Evolutionary conservation across 2,888 invertebrate genomes (phyloP), one percentile per base, ranked within the genome.

Genomic region (Allolobophora icterica): DNA sequence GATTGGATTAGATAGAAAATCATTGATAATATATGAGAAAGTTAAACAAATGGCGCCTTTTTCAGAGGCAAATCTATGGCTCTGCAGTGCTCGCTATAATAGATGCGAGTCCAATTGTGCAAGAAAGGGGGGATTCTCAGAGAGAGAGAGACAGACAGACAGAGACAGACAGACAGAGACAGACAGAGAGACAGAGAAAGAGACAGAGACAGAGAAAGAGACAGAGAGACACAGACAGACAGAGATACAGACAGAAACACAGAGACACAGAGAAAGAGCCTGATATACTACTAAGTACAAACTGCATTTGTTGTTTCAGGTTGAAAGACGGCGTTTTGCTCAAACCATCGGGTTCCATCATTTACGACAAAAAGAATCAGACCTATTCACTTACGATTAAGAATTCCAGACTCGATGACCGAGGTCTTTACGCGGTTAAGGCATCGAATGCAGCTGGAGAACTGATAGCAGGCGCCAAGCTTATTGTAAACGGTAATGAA

Each of bases 261-360:
- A 52, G 3, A 52, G 52, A 52, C 15, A 52, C 1, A 15, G n/a
- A 71, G 30, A n/a, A n/a, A 71, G 71, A n/a, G 30, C 71, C n/a
- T 8, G 13, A 71, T 13, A n/a, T 8, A n/a, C 71, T 71, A 71
- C 8, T 8, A 30, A 1, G 30, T n/a, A n/a, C 11, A 24, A 30
- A 58, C 24, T 58, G 58, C 58, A 71, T 71, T 71, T 15, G 17
- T 33, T 38, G 38, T 35, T 35, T 87, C 24, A 87, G 87, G 87
- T 87, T 87, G 34, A 87, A 38, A 87, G 87, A 87, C 87, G 87
- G 38, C 87, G 87, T 87, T 38, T 35, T 87, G 24, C 87, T 87
- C 19, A 87, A 24, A 35, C 35, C 87, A 34, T 87, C 87, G 3
- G 34, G 21, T 21, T 17, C 11, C n/a, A 17, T 87, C 24, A 35